These are phyloP conservation scores for Calosoma granatense DNA, from an alignment of 1,140 invertebrate genomes.

Conservation along the genomic window DNA sequence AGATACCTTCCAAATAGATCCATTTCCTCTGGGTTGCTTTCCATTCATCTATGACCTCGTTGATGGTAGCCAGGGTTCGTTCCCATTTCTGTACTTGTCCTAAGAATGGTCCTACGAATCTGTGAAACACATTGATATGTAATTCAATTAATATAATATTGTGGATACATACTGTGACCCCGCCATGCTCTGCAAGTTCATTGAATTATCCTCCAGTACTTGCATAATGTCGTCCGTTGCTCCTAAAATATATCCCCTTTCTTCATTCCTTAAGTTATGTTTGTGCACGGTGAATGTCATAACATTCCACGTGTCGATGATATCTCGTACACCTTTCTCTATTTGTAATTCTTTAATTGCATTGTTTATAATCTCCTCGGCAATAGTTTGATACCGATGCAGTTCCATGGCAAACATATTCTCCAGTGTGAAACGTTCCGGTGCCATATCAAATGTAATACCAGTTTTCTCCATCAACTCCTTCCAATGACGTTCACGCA, in stretches of 20 bases:
- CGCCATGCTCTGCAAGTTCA: conserved; percentile 84
- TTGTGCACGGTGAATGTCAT: conserved; percentile 61
- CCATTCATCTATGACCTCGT: conserved; percentile 81
- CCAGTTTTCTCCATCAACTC: conserved; percentile 80
- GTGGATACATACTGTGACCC: conserved; percentile 59
- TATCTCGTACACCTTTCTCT: conserved; percentile 72
- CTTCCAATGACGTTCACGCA: conserved; percentile 80
- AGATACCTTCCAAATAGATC: conserved; percentile 86
- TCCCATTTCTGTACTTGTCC: conserved; percentile 74
- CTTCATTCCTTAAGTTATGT: conserved; percentile 48
- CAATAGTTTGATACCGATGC: conserved; percentile 71
- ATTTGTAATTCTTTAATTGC: conserved; percentile 83
- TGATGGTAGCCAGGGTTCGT: conserved; percentile 62
- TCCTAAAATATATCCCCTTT: conserved; percentile 61
- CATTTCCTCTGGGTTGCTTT: conserved; percentile 74
- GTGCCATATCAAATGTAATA: conserved; percentile 73
- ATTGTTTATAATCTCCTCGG: conserved; percentile 72
- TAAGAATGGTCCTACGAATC: conserved; percentile 80
- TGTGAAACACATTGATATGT: too few relatives aligned
- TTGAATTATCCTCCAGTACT: conserved; percentile 75
- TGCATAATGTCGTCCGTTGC: conserved; percentile 71
- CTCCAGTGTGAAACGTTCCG: conserved; percentile 74
- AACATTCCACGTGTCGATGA: conserved; percentile 61
- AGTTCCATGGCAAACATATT: conserved; percentile 89
- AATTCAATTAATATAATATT: conserved; percentile 8